Conservation (phyloP, 1,140 invertebrate species). For the Pogonomyrmex californicus region DNA sequence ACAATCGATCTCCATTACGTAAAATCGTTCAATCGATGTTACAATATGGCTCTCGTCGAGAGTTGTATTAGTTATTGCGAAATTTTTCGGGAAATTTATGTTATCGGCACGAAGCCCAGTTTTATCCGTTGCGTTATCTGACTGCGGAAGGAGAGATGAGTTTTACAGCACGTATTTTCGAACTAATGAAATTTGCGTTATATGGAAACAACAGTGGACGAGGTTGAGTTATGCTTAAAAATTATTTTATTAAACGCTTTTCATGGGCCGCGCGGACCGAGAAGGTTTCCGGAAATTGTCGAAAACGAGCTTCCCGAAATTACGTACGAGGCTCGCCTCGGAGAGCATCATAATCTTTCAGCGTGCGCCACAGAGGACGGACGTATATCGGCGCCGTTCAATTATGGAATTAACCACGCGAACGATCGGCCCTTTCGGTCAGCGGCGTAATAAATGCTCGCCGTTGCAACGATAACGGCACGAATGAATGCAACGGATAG, state of each 20-base stretch:
- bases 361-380: background rate
- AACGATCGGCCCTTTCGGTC: constrained; percentile 71
- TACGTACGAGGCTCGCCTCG: background rate
- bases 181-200: constrained; percentile 39
- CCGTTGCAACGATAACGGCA: constrained; percentile 73
- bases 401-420: constrained; percentile 77
- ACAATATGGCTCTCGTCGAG: constrained; percentile 4
- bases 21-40: background rate
- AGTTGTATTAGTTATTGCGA: constrained; percentile 31
- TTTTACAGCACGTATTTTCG: constrained; percentile 19
- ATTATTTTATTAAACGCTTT: constrained; percentile 4
- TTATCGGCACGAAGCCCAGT: constrained; percentile 1
- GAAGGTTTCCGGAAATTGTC: background rate
- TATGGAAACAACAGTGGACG: background rate
- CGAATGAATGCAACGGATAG: constrained; percentile 77
- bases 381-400: constrained; percentile 65
- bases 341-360: constrained; percentile 39
- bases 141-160: constrained; percentile 34
- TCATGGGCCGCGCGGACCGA: background rate
- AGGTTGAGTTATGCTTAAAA: constrained; percentile 27
- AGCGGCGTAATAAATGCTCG: constrained; percentile 73
- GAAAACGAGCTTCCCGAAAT: background rate
- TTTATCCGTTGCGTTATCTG: constrained; percentile 44
- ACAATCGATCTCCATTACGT: constrained; percentile 7
- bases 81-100: constrained; percentile 49